Percentiles rank a stretch among this genome's conserved stretches.
phyloP scores from a whole-genome alignment of 2,113 vertebrate species.

The Danio rerio region DNA sequence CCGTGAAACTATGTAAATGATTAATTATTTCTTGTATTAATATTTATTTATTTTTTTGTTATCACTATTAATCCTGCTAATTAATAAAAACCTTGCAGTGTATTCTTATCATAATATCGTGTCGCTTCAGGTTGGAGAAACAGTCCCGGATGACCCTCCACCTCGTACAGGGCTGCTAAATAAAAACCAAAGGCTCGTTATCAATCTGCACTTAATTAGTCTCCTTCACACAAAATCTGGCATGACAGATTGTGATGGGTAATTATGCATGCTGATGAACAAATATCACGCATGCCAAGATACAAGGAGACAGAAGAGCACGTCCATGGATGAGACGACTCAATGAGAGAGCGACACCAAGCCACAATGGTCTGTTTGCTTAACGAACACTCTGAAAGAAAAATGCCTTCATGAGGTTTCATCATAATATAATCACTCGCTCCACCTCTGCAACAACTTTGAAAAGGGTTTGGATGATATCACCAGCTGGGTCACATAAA shows the following conservation, averaged over 20 bases:
- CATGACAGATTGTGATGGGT: conserved; percentile 44
- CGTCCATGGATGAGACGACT: conserved; percentile 18
- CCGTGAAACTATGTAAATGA: no score
- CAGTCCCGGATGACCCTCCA: conserved; percentile 35
- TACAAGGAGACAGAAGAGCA: conserved; percentile 7
- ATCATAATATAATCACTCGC: background rate
- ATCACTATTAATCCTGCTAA: no score
- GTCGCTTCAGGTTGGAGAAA: background rate
- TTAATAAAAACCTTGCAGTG: background rate
- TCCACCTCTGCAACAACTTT: background rate
- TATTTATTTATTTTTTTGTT: no score
- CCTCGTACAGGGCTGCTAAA: conserved; percentile 34
- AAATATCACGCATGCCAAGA: conserved; percentile 46
- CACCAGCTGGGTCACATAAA: background rate
- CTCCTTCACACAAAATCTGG: conserved; percentile 44
- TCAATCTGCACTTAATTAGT: conserved; percentile 47
- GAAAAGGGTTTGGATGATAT: background rate
- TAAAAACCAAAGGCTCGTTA: conserved; percentile 49
- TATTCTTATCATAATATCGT: background rate
- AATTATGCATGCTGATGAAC: conserved; percentile 49
- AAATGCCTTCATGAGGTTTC: background rate
- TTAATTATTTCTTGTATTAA: no score
- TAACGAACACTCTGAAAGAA: background rate
- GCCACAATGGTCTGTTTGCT: conserved; percentile 13
- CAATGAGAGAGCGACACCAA: conserved; percentile 15